These are phyloP conservation scores for Lomographa bimaculata DNA, from an alignment of 2,888 invertebrate species.

Conservation along the genomic window DNA sequence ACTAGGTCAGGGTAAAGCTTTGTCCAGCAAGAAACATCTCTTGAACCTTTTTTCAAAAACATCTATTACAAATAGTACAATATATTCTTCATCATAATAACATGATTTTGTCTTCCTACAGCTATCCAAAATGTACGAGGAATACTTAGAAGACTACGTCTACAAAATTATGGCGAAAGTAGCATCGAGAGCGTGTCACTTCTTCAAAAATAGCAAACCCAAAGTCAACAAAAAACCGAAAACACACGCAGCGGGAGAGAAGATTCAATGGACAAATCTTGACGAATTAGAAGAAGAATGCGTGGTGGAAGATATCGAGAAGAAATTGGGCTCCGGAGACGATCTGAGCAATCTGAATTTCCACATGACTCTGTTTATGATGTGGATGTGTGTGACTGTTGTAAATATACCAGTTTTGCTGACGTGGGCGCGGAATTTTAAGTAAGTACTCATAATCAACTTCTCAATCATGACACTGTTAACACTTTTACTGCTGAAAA, in stretches of 20 bases:
- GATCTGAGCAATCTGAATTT: constrained; percentile 85
- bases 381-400: constrained; percentile 86
- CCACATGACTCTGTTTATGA: constrained; percentile 88
- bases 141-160: constrained; percentile 86
- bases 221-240: constrained; percentile 9
- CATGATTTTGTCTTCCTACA: too few relatives aligned
- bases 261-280: constrained; percentile 29
- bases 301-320: constrained; percentile 25
- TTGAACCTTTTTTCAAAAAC: too few relatives aligned
- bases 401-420: constrained; percentile 88
- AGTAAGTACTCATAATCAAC: constrained; percentile 85
- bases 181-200: constrained; percentile 53
- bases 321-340: constrained; percentile 42
- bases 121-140: constrained; percentile 90
- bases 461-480: too few relatives aligned
- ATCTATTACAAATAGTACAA: too few relatives aligned
- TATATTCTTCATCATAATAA: too few relatives aligned
- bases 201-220: constrained; percentile 39
- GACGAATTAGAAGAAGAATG: constrained; percentile 30
- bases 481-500: too few relatives aligned
- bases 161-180: constrained; percentile 74
- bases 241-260: constrained; percentile 24
- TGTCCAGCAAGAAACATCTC: too few relatives aligned
- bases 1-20: too few relatives aligned
- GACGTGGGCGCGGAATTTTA: constrained; percentile 92